Percentiles rank a stretch among this genome's conserved stretches.
Conservation (phyloP, 2,113 vertebrate genomes). For the Eolophus roseicapilla region DNA sequence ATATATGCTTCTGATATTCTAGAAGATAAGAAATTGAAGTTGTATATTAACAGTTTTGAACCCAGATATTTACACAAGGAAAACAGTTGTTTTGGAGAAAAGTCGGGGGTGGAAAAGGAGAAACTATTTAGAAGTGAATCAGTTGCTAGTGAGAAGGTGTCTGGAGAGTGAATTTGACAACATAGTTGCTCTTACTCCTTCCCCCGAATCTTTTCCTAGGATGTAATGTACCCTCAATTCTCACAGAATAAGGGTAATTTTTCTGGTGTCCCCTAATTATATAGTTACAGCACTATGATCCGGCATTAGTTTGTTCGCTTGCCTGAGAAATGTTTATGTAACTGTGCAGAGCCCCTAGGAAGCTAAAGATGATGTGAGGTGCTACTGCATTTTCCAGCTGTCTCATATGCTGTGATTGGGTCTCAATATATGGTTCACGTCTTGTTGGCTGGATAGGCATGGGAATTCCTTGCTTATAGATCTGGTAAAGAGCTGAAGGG, state of each 20-base stretch:
- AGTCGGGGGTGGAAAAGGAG: not conserved
- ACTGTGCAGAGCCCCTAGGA: not conserved
- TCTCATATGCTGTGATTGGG: not conserved
- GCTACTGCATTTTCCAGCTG: not conserved
- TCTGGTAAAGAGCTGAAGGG: not conserved
- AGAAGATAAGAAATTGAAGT: not conserved
- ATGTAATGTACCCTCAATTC: not conserved
- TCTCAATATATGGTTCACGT: not conserved
- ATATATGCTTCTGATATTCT: not conserved
- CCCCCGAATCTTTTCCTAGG: not conserved
- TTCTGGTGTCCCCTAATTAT: not conserved
- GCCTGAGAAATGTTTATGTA: not conserved
- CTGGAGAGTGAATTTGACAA: not conserved
- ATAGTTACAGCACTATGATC: not conserved
- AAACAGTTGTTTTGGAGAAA: not conserved
- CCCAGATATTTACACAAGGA: not conserved
- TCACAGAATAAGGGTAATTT: not conserved
- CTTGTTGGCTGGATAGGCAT: not conserved
- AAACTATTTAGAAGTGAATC: not conserved
- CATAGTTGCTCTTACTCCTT: not conserved
- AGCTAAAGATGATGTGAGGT: not conserved
- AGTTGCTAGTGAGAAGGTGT: not conserved
- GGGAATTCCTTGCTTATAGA: not conserved
- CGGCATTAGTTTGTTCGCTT: not conserved
- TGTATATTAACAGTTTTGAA: not conserved